Base-by-base conservation (phyloP, 2,888 invertebrate species). In the Isotomurus palustris region DNA sequence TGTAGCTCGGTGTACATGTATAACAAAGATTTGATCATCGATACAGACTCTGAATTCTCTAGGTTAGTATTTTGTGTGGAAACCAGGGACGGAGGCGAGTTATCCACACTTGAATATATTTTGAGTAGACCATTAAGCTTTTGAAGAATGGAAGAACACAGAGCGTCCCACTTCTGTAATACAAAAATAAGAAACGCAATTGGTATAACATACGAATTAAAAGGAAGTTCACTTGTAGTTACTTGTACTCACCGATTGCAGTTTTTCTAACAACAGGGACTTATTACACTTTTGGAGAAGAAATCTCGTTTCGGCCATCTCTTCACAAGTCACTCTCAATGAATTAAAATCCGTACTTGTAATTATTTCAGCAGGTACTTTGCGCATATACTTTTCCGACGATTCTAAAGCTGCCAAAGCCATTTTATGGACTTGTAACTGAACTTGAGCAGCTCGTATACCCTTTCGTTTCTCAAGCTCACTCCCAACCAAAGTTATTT, bases 1-100 rank as follows among this genome's bases (percentile, higher is more conserved):
- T 66, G 58, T 12, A 70, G 48, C 29, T 70, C 67, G 17, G 63
- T 55, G 44, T 68, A 70, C 60, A 68, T 52, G 24, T 61, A 56
- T 1, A 70, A 55, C n/a, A 70, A 19, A 12, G 60, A 66, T 21
- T 48, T 67, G 4, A 67, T 60, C 25, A 62, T 22, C 8, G 40
- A 28, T 38, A 50, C 47, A 48, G 44, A 41, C 27, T 56, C 54
- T n/a, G 29, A 47, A 40, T 49, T 24, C 6, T 25, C 19, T n/a
- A 24, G 5, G 12, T 38, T 38, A 8, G 6, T 28, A n/a, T 40
- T 32, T 12, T 29, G 19, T 8, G 43, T 25, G 32, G 25, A 28
- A n/a, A n/a, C n/a, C 14, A 44, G 21, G 5, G 38, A 38, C 14
- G 38, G 5, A 14, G 38, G 38, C n/a, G n/a, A n/a, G n/a, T n/a